Base-by-base conservation (phyloP, 2,888 invertebrate genomes). In the Caenorhabditis zanzibari region DNA sequence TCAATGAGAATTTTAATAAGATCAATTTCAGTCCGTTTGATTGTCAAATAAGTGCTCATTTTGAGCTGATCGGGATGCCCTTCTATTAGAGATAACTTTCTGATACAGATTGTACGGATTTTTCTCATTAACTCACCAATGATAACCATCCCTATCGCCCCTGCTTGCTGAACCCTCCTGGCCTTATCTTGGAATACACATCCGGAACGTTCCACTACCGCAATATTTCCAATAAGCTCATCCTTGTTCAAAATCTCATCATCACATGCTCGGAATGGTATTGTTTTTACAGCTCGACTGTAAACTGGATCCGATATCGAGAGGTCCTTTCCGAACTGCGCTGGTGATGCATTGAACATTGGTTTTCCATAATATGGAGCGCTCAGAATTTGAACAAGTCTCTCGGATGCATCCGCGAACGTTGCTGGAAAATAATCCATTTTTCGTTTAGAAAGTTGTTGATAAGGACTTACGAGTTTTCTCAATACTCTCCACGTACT, bases 161-260 rank as follows among this genome's bases (percentile, higher is more conserved):
- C 97, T 5, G 95, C 95, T 73, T 94, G 94, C 93, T 97, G 96
- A 44, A 96, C 94, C 89, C 95, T 94, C 69, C 96, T 94, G 2
- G 87, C 82, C 56, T 88, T 88, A 10, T 77, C 71, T 2, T 97
- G 95, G 93, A 97, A 99, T 94, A 97, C 97, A 93, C 98, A 99
- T 89, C 95, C 95, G 0, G 98, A 97, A 28, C 98, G 94, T 92
- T 95, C 95, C 80, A 96, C 95, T n/a, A 98, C 94, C 0, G 95
- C 96, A 88, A 98, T 96, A 90, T 95, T 95, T 0, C 95, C 96
- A 44, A 93, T 93, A 5, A 96, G 92, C 10, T 94, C 93, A 0
- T 94, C 93, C 7, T 94, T 92, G 91, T 96, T 95, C 14, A 93
- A 90, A 4, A 96, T 93, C 1, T 94, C 93, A 6, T 87, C 38